Conservation (phyloP, 2,797 vertebrate species). For the Aratinga solstitialis region DNA sequence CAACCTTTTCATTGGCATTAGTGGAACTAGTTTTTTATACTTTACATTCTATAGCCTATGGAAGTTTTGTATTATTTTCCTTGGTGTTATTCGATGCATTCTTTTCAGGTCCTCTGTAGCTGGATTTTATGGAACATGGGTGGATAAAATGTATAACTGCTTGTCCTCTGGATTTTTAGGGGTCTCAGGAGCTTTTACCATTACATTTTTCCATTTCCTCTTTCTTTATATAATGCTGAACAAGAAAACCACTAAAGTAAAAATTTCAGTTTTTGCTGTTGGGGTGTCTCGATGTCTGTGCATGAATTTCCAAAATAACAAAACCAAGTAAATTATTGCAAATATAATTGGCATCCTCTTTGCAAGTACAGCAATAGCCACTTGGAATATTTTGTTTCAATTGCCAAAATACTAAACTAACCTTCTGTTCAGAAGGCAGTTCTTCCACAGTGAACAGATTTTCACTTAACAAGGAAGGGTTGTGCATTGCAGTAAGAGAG, state of each 20-base stretch:
- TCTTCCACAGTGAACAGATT: neutral
- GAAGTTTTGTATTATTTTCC: neutral
- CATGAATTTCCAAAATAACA: neutral
- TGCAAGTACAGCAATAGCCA: neutral
- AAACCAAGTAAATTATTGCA: neutral
- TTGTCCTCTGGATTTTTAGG: neutral
- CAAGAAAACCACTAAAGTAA: neutral
- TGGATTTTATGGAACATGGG: neutral
- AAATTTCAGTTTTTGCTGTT: neutral
- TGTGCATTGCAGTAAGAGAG: neutral
- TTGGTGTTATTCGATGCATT: neutral
- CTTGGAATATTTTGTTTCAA: neutral
- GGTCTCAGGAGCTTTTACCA: neutral
- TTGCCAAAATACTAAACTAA: conserved; percentile 34
- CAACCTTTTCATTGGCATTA: neutral
- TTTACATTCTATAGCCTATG: neutral
- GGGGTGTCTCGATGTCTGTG: neutral
- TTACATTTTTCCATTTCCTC: neutral
- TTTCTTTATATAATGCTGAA: neutral
- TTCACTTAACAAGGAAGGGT: conserved; percentile 13
- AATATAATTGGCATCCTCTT: neutral
- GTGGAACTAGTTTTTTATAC: neutral
- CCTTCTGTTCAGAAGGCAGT: conserved; percentile 4
- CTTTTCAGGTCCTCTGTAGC: neutral
- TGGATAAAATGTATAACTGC: neutral